Evolutionary conservation across 2,113 vertebrate species (phyloP).

Genomic region (Macroglossus sobrinus): DNA sequence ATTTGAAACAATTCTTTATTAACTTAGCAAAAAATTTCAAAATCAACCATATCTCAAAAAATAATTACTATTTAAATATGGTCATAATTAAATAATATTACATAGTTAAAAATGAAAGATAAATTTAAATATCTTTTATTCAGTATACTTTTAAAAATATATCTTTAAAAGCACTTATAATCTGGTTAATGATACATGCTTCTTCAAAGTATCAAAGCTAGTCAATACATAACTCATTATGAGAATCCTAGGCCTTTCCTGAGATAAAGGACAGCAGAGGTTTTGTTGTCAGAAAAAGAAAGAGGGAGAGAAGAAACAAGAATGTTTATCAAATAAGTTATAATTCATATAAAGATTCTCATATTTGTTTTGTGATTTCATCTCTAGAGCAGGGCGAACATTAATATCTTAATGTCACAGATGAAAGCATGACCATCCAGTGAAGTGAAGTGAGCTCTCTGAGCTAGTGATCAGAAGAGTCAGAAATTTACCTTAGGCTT

Average conservation of each 20-base stretch:
- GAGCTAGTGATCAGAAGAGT: fast-evolving
- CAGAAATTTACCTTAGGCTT: neutral
- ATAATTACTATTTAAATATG: neutral
- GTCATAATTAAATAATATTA: neutral
- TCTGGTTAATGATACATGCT: neutral
- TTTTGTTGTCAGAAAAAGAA: neutral
- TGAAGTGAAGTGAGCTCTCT: neutral
- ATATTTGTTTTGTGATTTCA: neutral
- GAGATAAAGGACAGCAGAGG: neutral
- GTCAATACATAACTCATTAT: neutral
- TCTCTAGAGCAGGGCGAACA: neutral
- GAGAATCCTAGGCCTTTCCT: neutral
- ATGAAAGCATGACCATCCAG: neutral
- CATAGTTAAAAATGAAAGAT: neutral
- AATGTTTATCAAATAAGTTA: neutral
- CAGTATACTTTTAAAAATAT: neutral
- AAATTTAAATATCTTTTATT: neutral
- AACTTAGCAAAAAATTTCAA: neutral
- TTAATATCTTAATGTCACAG: neutral
- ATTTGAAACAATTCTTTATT: slow-evolving; percentile 9
- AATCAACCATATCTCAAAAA: neutral
- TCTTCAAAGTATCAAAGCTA: neutral
- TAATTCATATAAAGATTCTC: neutral
- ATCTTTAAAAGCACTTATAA: neutral
- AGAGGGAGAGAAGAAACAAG: neutral